Conservation (phyloP, 2,113 vertebrate species). For the Lasiurus borealis region DNA sequence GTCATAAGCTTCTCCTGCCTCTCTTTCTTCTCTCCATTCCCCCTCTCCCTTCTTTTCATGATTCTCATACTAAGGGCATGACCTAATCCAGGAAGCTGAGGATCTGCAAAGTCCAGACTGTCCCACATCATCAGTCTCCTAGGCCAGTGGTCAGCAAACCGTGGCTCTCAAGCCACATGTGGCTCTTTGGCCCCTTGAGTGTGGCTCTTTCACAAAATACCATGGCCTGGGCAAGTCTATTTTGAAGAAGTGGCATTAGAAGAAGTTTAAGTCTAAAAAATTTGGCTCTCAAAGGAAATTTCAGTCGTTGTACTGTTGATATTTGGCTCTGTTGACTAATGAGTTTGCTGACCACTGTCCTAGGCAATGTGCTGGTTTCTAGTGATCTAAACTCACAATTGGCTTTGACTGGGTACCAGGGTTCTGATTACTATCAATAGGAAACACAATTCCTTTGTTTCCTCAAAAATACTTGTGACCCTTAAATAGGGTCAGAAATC, state of each 20-base stretch:
- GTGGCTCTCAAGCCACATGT: no score
- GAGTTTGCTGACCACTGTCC: background rate
- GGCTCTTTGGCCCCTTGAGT: no score
- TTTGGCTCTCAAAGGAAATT: no score
- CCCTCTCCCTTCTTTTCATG: background rate
- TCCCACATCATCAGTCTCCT: background rate
- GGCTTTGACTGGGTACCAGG: background rate
- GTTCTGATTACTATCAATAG: background rate
- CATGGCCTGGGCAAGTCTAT: no score
- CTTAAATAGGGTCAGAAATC: constrained; percentile 11
- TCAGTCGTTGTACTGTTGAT: no score
- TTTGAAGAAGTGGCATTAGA: no score
- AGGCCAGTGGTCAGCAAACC: background rate
- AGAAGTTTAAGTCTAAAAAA: no score
- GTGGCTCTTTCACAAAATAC: no score
- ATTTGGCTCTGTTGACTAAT: no score
- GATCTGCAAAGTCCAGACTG: background rate
- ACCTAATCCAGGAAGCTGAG: background rate
- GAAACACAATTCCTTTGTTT: background rate
- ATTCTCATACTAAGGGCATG: background rate
- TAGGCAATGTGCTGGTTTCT: background rate
- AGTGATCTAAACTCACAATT: background rate
- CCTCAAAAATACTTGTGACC: constrained; percentile 1
- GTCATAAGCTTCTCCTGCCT: background rate
- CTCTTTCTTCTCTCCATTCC: background rate